Conservation (phyloP, 2,888 invertebrate species). For the Volucella bombylans region DNA sequence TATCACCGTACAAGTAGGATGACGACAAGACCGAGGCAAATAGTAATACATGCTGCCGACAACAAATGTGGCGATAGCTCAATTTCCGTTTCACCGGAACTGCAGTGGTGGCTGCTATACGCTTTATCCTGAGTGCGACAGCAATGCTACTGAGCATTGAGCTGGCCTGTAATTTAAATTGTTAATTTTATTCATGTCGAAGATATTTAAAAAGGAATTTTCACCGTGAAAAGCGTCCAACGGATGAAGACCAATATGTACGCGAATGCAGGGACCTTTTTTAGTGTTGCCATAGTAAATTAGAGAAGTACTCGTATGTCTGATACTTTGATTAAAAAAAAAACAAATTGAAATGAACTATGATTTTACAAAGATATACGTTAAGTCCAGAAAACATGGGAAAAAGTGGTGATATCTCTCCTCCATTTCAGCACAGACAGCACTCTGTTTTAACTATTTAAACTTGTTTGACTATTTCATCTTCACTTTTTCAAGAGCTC, state of each 20-base stretch:
- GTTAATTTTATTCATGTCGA: conserved; percentile 70
- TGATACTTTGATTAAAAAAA: too few relatives aligned
- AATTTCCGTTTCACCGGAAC: conserved; percentile 68
- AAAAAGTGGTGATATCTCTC: too few relatives aligned
- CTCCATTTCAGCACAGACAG: too few relatives aligned
- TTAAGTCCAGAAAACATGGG: too few relatives aligned
- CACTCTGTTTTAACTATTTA: too few relatives aligned
- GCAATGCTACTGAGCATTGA: conserved; percentile 61
- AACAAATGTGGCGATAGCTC: conserved; percentile 70
- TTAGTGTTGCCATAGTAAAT: too few relatives aligned
- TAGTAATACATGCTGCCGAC: conserved; percentile 13
- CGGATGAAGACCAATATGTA: not conserved
- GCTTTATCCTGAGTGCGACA: conserved; percentile 59
- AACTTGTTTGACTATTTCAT: too few relatives aligned
- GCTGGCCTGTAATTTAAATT: conserved; percentile 65
- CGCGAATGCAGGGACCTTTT: not conserved
- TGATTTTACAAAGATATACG: too few relatives aligned
- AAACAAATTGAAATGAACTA: too few relatives aligned
- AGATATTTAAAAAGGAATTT: conserved; percentile 16
- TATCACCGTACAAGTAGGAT: not conserved
- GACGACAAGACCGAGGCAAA: conserved; percentile 24
- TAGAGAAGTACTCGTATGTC: too few relatives aligned
- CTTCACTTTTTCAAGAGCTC: too few relatives aligned
- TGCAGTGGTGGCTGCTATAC: conserved; percentile 60
- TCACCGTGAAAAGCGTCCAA: not conserved